Percentiles rank a stretch among this genome's conserved stretches.
These are phyloP conservation scores for Lycia hirtaria DNA, from an alignment of 2,888 invertebrate genomes.

Conservation along the genomic window DNA sequence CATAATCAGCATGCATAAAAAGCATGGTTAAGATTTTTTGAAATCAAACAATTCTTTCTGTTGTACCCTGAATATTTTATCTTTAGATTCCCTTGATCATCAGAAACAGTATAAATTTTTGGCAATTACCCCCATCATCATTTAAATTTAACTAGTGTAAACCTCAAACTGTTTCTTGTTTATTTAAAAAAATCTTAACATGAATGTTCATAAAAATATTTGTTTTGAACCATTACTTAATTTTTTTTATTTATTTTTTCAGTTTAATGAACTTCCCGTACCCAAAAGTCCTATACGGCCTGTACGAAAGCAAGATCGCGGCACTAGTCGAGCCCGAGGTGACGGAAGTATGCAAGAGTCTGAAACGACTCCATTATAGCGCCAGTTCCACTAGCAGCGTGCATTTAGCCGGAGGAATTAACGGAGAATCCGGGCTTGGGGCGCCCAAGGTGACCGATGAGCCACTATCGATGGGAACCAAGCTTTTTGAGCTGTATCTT, in stretches of 20 bases:
- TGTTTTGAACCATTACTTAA: neutral
- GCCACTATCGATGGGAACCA: constrained; percentile 92
- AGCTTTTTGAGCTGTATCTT: constrained; percentile 96
- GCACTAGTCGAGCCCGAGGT: constrained; percentile 90
- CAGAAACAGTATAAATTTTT: too few species aligned
- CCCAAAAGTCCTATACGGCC: constrained; percentile 89
- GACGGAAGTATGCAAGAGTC: constrained; percentile 89
- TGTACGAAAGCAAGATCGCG: constrained; percentile 90
- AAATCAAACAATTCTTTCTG: too few species aligned
- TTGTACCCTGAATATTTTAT: too few species aligned
- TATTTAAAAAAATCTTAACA: too few species aligned
- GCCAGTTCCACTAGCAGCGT: constrained; percentile 72
- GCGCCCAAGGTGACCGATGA: constrained; percentile 82
- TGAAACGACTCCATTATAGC: constrained; percentile 87
- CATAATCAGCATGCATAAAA: too few species aligned
- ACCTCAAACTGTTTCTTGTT: too few species aligned
- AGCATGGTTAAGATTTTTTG: too few species aligned
- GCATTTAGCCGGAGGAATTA: constrained; percentile 81
- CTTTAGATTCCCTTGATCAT: too few species aligned
- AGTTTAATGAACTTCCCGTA: constrained; percentile 90
- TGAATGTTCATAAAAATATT: too few species aligned
- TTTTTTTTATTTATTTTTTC: constrained; percentile 52
- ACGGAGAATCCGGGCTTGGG: constrained; percentile 80
- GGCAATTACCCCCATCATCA: too few species aligned
- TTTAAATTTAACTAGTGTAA: too few species aligned